phyloP scores from a whole-genome alignment of 2,113 vertebrate species.

The Fregata magnificens region DNA sequence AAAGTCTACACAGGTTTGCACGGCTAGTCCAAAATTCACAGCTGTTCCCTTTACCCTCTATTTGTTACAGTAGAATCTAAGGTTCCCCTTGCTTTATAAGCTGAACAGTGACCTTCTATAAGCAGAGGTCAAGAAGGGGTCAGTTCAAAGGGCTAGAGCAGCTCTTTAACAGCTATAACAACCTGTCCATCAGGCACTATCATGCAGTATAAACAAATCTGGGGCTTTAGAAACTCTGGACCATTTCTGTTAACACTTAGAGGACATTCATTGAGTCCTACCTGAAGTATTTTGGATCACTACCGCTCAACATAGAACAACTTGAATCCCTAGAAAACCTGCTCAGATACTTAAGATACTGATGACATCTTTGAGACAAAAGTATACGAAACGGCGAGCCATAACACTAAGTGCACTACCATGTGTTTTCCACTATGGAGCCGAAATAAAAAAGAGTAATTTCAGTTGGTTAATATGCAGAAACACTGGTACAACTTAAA shows the following conservation, averaged over 20 bases:
- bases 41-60: slow-evolving; percentile 84
- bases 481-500: not conserved
- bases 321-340: slow-evolving; percentile 55
- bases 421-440: not conserved
- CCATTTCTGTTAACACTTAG: slow-evolving; percentile 78
- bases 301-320: slow-evolving; percentile 49
- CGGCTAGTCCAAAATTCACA: slow-evolving; percentile 82
- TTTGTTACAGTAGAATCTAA: slow-evolving; percentile 76
- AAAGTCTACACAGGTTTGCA: slow-evolving; percentile 84
- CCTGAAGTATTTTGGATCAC: slow-evolving; percentile 58
- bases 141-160: slow-evolving; percentile 74
- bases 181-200: slow-evolving; percentile 78
- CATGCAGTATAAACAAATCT: slow-evolving; percentile 74
- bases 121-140: slow-evolving; percentile 80
- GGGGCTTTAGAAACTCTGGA: slow-evolving; percentile 72
- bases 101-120: slow-evolving; percentile 75
- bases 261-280: slow-evolving; percentile 60
- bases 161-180: slow-evolving; percentile 81
- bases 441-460: slow-evolving; percentile 12
- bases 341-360: slow-evolving; percentile 24
- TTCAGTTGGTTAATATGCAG: not conserved
- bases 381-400: not conserved
- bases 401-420: not conserved
- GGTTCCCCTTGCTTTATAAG: slow-evolving; percentile 73
- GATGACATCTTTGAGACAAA: slow-evolving; percentile 12